phyloP scores from a whole-genome alignment of 2,888 invertebrate species.

The Trichopoda pennipes region DNA sequence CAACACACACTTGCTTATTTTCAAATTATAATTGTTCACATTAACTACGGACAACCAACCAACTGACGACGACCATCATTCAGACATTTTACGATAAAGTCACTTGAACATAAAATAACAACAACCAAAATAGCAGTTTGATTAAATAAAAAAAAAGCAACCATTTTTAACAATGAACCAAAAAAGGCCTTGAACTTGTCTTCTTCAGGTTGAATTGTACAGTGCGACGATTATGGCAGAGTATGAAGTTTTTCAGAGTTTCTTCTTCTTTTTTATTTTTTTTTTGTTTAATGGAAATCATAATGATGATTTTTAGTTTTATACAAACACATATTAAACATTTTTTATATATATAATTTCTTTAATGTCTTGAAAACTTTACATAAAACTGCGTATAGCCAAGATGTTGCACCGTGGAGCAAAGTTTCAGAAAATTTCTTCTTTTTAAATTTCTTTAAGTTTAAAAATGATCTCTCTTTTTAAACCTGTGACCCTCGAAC shows the following conservation, averaged over 20 bases:
- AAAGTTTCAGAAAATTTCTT: background rate
- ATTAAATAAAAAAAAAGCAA: background rate
- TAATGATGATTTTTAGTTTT: slow-evolving; percentile 36
- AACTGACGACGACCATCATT: slow-evolving; percentile 16
- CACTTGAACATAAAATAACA: slow-evolving; percentile 6
- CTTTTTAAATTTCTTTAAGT: no score
- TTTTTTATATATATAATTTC: no score
- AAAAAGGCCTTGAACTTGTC: slow-evolving; percentile 68
- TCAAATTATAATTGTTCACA: slow-evolving; percentile 65
- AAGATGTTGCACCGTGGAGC: slow-evolving; percentile 9
- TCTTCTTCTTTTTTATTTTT: no score
- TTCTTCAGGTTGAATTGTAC: slow-evolving; percentile 52
- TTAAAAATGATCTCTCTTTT: no score
- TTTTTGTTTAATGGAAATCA: slow-evolving; percentile 25
- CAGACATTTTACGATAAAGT: slow-evolving; percentile 16
- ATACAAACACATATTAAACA: background rate
- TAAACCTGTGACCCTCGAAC: no score
- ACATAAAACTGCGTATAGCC: slow-evolving; percentile 35
- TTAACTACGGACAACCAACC: slow-evolving; percentile 27
- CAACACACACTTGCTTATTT: slow-evolving; percentile 43
- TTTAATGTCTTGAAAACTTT: slow-evolving; percentile 3
- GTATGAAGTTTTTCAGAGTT: slow-evolving; percentile 31
- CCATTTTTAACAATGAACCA: slow-evolving; percentile 42
- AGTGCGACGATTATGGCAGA: slow-evolving; percentile 20
- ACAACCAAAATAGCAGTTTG: slow-evolving; percentile 2